These are phyloP conservation scores for Coranthus polyacanthus DNA, from an alignment of 2,797 vertebrate species.

Conservation along the genomic window DNA sequence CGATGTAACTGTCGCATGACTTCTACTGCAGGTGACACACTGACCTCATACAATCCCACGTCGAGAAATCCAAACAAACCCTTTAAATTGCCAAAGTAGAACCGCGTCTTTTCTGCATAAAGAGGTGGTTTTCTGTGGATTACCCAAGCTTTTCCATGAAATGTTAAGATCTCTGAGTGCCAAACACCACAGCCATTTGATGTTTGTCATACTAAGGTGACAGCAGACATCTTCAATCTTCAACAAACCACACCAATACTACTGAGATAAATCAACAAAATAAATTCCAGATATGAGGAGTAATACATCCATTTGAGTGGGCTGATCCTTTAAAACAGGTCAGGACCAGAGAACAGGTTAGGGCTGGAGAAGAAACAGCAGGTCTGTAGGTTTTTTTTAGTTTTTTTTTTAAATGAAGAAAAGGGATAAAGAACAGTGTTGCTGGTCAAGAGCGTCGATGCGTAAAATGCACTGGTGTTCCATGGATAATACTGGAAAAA, in stretches of 20 bases:
- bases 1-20: too few species aligned
- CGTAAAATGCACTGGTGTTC: conserved; percentile 45
- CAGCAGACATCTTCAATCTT: conserved; percentile 9
- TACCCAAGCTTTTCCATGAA: background rate
- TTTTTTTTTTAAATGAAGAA: conserved; percentile 36
- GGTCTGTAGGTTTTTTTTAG: conserved; percentile 44
- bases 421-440: conserved; percentile 64
- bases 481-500: conserved; percentile 51
- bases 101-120: too few species aligned
- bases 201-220: conserved; percentile 1
- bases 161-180: background rate
- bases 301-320: conserved; percentile 2
- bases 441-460: conserved; percentile 62
- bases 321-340: conserved; percentile 21
- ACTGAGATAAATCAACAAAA: conserved; percentile 19
- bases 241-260: conserved; percentile 9
- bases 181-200: conserved; percentile 1
- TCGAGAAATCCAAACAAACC: too few species aligned
- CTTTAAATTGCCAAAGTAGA: too few species aligned
- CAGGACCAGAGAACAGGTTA: conserved; percentile 8
- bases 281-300: background rate
- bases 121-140: background rate
- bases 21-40: too few species aligned
- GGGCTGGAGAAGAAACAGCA: conserved; percentile 38
- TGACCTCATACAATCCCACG: too few species aligned